Evolutionary conservation across 2,797 vertebrate species (phyloP).

Genomic region (Aratinga solstitialis): DNA sequence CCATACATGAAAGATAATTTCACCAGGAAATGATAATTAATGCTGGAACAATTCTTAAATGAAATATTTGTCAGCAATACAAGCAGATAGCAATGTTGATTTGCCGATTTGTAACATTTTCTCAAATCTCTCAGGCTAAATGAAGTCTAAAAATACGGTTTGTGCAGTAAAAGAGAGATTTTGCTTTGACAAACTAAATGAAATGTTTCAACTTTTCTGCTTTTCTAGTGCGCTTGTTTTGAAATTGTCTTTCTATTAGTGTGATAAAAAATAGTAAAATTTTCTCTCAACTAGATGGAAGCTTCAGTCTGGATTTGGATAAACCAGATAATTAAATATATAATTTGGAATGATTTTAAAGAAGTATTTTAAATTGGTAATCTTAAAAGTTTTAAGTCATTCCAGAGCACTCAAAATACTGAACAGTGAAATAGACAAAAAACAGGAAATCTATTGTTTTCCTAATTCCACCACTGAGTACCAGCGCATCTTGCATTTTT

Average conservation of each 20-base stretch:
- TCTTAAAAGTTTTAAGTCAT: neutral
- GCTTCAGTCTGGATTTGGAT: neutral
- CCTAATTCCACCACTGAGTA: neutral
- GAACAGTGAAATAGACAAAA: neutral
- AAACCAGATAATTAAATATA: neutral
- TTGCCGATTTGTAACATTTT: neutral
- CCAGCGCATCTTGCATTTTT: neutral
- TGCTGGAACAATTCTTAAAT: neutral
- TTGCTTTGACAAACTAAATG: neutral
- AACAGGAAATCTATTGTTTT: neutral
- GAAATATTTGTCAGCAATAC: neutral
- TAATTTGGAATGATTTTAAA: neutral
- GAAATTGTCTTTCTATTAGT: neutral
- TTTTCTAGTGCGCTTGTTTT: neutral
- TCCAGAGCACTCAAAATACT: neutral
- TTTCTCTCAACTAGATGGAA: neutral
- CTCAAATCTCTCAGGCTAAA: neutral
- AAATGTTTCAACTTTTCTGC: neutral
- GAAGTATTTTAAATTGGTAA: neutral
- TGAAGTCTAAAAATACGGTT: neutral
- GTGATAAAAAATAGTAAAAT: neutral
- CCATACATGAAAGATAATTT: neutral
- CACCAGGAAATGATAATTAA: neutral
- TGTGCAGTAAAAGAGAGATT: neutral
- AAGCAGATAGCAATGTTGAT: neutral